phyloP scores from a whole-genome alignment of 2,888 invertebrate species.

The Schrankia costaestrigalis region DNA sequence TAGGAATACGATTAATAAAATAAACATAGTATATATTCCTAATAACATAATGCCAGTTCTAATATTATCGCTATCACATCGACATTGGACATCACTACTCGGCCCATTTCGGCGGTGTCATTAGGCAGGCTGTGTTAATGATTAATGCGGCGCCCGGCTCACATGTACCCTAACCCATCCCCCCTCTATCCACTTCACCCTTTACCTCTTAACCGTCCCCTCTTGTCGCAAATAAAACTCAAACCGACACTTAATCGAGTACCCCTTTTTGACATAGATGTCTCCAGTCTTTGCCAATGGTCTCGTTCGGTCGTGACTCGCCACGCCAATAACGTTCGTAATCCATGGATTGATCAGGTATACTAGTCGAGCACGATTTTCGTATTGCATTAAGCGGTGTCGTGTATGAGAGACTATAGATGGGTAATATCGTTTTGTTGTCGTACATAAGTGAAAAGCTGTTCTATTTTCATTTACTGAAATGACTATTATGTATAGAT shows the following conservation, averaged over 20 bases:
- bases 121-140: conserved; percentile 79
- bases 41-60: too few species aligned
- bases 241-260: conserved; percentile 74
- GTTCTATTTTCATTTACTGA: too few species aligned
- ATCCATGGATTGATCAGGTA: conserved; percentile 52
- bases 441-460: conserved; percentile 11
- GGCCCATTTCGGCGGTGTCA: conserved; percentile 76
- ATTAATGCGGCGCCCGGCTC: conserved; percentile 77
- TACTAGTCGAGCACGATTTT: conserved; percentile 58
- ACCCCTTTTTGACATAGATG: conserved; percentile 76
- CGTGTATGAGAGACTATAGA: conserved; percentile 32
- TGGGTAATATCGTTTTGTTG: conserved; percentile 15
- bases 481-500: too few species aligned
- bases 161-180: conserved; percentile 48
- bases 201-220: conserved; percentile 23
- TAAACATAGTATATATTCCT: too few species aligned
- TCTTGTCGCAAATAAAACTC: conserved; percentile 72
- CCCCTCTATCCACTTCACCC: conserved; percentile 19
- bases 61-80: conserved; percentile 30
- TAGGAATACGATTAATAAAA: too few species aligned
- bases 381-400: conserved; percentile 47
- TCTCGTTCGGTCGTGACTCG: conserved; percentile 45
- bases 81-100: conserved; percentile 48
- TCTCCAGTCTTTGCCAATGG: conserved; percentile 59
- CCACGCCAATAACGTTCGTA: conserved; percentile 40